phyloP scores from a whole-genome alignment of 2,113 vertebrate genomes.

The Probosciger aterrimus region DNA sequence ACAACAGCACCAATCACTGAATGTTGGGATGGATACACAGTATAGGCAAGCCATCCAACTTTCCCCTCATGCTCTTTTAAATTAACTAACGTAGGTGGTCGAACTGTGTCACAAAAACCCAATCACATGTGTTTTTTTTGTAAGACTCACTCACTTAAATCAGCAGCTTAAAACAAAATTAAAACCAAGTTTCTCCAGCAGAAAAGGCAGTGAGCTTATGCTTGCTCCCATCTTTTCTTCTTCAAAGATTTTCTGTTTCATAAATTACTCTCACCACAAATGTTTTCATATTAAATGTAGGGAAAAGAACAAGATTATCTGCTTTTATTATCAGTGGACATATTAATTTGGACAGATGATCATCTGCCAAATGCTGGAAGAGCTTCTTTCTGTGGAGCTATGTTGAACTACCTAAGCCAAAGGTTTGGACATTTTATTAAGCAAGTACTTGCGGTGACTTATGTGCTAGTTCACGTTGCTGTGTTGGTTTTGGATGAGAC shows the following conservation, averaged over 20 bases:
- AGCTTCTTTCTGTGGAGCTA: not conserved
- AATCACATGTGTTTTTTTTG: not conserved
- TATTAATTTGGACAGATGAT: not conserved
- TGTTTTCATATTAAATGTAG: not conserved
- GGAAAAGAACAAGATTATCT: slow-evolving; percentile 20
- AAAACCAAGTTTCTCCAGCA: not conserved
- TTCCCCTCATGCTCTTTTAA: not conserved
- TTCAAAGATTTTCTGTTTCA: slow-evolving; percentile 2
- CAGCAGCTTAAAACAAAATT: slow-evolving; percentile 5
- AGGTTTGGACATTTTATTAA: not conserved
- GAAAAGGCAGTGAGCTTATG: not conserved
- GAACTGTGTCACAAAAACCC: not conserved
- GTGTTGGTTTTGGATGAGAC: slow-evolving; percentile 6
- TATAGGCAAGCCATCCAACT: not conserved
- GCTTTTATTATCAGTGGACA: not conserved
- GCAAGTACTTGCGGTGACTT: not conserved
- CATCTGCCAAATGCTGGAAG: slow-evolving; percentile 17
- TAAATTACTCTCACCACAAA: slow-evolving; percentile 10
- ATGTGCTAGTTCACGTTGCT: not conserved
- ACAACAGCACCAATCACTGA: not conserved
- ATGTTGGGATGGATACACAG: not conserved
- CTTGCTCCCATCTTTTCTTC: not conserved
- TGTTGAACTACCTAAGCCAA: not conserved
- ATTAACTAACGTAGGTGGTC: not conserved
- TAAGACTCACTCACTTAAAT: not conserved